Conservation (phyloP, 2,797 vertebrate species). For the Todus mexicanus region DNA sequence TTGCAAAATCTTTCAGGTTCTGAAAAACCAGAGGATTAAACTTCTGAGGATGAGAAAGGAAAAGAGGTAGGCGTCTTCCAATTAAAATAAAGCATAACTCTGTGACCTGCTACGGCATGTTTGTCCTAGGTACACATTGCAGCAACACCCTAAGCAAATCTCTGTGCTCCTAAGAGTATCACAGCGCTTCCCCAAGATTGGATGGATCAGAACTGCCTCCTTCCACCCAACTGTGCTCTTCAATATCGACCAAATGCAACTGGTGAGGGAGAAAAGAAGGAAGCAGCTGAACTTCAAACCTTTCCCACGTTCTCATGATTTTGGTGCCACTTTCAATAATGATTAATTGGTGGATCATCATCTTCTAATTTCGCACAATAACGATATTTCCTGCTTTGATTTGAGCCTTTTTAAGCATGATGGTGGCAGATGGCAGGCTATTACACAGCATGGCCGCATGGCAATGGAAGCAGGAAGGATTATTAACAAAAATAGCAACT, state of each 20-base stretch:
- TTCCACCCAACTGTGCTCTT: background rate
- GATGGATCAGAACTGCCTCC: background rate
- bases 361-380: constrained; percentile 17
- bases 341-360: constrained; percentile 14
- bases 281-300: background rate
- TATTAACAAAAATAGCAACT: constrained; percentile 21
- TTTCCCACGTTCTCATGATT: background rate
- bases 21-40: background rate
- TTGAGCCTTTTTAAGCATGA: constrained; percentile 7
- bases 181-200: background rate
- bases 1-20: background rate
- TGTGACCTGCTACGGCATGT: background rate
- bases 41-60: background rate
- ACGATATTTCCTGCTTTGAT: background rate
- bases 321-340: background rate
- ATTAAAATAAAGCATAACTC: constrained; percentile 1
- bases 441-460: background rate
- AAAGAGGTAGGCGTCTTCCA: constrained; percentile 16
- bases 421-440: constrained; percentile 45
- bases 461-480: constrained; percentile 32
- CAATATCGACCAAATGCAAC: background rate
- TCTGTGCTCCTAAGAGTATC: background rate
- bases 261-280: background rate
- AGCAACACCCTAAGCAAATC: background rate
- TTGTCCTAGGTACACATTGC: background rate